These are phyloP conservation scores for Podarcis siculus DNA, from an alignment of 2,797 vertebrate genomes.

Conservation along the genomic window DNA sequence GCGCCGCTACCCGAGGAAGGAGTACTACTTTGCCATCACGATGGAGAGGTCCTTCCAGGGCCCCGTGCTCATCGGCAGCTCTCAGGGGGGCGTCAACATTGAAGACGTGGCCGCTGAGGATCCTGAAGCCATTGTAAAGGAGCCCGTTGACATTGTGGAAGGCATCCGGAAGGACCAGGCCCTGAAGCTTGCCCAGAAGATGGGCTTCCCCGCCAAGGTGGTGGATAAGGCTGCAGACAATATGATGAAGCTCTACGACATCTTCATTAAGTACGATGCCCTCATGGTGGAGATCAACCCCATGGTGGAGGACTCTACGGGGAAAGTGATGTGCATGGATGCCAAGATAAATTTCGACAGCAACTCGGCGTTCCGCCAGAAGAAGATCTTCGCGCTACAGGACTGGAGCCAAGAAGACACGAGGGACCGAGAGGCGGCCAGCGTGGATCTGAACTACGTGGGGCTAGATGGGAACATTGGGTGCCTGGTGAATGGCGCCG, in stretches of 20 bases:
- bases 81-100: conserved; percentile 96
- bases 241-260: conserved; percentile 94
- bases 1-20: conserved; percentile 92
- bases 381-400: conserved; percentile 89
- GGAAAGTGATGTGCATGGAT: conserved; percentile 95
- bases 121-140: conserved; percentile 95
- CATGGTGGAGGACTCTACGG: conserved; percentile 95
- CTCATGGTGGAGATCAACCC: conserved; percentile 98
- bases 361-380: conserved; percentile 92
- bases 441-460: conserved; percentile 93
- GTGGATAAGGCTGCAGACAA: conserved; percentile 90
- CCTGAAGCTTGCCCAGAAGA: conserved; percentile 89
- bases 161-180: conserved; percentile 94
- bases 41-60: conserved; percentile 94
- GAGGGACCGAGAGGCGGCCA: conserved; percentile 89
- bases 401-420: conserved; percentile 97
- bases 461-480: conserved; percentile 96
- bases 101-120: conserved; percentile 95
- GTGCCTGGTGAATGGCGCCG: conserved; percentile 95
- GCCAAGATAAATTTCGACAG: conserved; percentile 97
- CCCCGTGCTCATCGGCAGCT: conserved; percentile 94
- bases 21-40: conserved; percentile 98
- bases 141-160: conserved; percentile 92
- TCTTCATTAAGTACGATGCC: conserved; percentile 95
- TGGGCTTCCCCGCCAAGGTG: conserved; percentile 90